Evolutionary conservation across 2,888 invertebrate genomes (phyloP).

Genomic region (Nephrocerus scutellatus): DNA sequence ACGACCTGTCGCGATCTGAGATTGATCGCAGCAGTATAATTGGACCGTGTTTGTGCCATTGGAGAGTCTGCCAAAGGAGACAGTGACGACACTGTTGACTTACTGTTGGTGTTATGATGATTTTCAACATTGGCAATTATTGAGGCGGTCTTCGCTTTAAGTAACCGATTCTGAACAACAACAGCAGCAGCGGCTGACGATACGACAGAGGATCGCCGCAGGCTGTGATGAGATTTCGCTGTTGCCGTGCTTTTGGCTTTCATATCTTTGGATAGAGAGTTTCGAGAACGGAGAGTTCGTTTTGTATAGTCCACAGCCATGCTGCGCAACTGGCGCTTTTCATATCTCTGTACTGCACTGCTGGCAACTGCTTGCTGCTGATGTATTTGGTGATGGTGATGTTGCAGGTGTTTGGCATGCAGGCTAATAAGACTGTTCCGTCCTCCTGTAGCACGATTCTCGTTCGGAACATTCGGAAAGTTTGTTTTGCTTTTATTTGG

Average conservation of each 20-base stretch:
- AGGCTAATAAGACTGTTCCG: not conserved
- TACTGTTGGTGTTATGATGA: not conserved
- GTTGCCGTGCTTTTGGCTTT: constrained; percentile 27
- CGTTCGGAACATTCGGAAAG: constrained; percentile 38
- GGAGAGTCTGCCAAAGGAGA: not conserved
- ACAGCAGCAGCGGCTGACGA: not conserved
- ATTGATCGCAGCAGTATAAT: constrained; percentile 20
- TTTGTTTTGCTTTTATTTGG: no score
- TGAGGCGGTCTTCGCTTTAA: no score
- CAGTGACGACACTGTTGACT: not conserved
- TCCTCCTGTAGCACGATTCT: constrained; percentile 27
- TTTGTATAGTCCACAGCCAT: constrained; percentile 37
- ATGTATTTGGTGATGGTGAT: constrained; percentile 3
- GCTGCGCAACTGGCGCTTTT: constrained; percentile 41
- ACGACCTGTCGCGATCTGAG: constrained; percentile 18
- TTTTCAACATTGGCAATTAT: no score
- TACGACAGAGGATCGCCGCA: not conserved
- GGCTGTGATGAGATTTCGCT: constrained; percentile 14
- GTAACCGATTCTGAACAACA: no score
- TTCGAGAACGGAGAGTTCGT: constrained; percentile 40
- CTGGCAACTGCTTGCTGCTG: constrained; percentile 3
- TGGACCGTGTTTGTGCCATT: no score
- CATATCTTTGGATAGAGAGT: constrained; percentile 32
- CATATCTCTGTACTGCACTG: constrained; percentile 21
- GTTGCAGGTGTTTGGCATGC: not conserved